Evolutionary conservation across 2,797 vertebrate genomes (phyloP), one percentile per base, ranked within the genome.

Genomic region (Hozukius guyotensis): DNA sequence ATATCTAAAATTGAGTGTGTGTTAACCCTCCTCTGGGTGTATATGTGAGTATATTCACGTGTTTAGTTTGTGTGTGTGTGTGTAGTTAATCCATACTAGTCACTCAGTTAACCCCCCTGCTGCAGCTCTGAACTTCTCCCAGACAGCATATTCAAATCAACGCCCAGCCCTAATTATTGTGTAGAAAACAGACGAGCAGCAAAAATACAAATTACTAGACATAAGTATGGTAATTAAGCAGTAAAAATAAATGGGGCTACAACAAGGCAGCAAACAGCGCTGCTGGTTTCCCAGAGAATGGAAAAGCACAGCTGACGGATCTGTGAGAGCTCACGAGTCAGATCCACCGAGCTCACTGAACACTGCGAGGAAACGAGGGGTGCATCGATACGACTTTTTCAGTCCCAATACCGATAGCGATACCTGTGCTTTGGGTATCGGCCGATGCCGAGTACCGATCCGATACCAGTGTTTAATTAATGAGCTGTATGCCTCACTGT

Each of bases 191-290:
- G 87, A 79, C 75, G 8, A 90, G 80, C 82, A 85, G 82, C 87
- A 92, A 89, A 93, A 93, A 93, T 90, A 92, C 92, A 94, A 93
- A 94, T 94, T 91, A 93, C 91, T 90, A 80, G 67, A 93, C 85
- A 75, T 88, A 88, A 93, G 87, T 92, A 92, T 85, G 83, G 89
- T 92, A 92, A 94, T 94, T 92, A 93, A 92, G 76, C 88, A 78
- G 89, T 93, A 90, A 93, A 93, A 86, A 92, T 92, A 94, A 93
- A 93, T 87, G 81, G 88, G 75, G 72, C 72, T 89, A 88, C 84
- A 89, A 92, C 84, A 84, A 84, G 81, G 82, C 81, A 86, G 81
- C 74, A 85, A 89, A 81, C 75, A 82, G 78, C 63, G 55, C 7
- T 4, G 69, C 29, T 10, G 1, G 78, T 90, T 90, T 87, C 82